Percentiles rank a stretch among this genome's conserved stretches.
phyloP scores from a whole-genome alignment of 2,113 vertebrate species.

The Chloropsis hardwickii region DNA sequence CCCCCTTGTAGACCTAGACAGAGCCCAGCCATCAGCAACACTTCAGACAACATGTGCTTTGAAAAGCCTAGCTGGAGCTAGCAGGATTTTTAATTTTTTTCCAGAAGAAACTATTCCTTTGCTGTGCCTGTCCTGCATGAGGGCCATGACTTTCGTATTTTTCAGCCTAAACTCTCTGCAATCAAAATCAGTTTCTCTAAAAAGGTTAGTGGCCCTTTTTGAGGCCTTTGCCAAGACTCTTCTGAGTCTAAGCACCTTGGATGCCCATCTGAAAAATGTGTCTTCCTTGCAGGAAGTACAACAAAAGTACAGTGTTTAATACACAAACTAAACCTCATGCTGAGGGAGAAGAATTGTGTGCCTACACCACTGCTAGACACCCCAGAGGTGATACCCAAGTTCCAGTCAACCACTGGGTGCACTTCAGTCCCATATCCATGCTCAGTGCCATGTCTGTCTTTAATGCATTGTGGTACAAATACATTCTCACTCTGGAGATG shows the following conservation, averaged over 20 bases:
- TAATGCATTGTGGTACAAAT: rapidly evolving
- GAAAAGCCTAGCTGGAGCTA: not conserved
- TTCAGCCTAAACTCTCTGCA: not conserved
- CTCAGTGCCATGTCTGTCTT: not conserved
- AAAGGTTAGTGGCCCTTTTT: not conserved
- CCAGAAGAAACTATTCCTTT: not conserved
- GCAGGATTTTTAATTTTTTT: not conserved
- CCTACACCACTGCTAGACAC: not conserved
- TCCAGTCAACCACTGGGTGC: not conserved
- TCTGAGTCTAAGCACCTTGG: not conserved
- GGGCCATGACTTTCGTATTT: not conserved
- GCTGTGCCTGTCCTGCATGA: not conserved
- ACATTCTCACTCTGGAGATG: not conserved
- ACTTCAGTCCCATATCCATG: not conserved
- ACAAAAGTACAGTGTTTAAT: not conserved
- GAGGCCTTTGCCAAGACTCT: not conserved
- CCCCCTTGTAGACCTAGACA: not conserved
- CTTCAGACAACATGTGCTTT: not conserved
- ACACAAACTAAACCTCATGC: not conserved
- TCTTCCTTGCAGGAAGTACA: not conserved
- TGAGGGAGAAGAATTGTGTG: not conserved
- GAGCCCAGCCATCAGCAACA: not conserved
- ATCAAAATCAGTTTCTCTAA: not conserved
- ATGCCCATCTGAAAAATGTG: not conserved
- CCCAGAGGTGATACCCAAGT: not conserved